These are phyloP conservation scores for Encarsia formosa DNA, from an alignment of 2,888 invertebrate species.

Conservation along the genomic window DNA sequence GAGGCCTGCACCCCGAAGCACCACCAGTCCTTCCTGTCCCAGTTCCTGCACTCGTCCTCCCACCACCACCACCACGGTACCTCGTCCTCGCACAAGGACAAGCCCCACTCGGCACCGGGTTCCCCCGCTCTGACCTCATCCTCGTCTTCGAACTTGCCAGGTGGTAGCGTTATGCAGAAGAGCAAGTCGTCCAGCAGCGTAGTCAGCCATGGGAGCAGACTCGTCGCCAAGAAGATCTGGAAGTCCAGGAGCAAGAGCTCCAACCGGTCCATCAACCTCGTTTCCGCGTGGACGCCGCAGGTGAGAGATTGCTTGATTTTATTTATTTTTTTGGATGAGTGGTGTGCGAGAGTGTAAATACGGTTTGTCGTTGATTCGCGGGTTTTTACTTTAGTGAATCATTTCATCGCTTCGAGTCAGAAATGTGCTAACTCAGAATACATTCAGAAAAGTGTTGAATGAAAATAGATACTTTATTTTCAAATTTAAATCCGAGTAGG, in stretches of 20 bases:
- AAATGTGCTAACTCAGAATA: too few relatives aligned
- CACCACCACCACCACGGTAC: slow-evolving; percentile 55
- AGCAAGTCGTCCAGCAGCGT: slow-evolving; percentile 85
- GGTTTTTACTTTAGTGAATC: too few relatives aligned
- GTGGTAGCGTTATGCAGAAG: slow-evolving; percentile 76
- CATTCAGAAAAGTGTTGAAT: too few relatives aligned
- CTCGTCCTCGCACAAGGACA: slow-evolving; percentile 16
- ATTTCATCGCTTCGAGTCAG: too few relatives aligned
- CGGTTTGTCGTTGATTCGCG: too few relatives aligned
- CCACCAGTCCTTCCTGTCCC: slow-evolving; percentile 63
- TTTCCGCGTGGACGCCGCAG: slow-evolving; percentile 79
- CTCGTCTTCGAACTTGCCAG: slow-evolving; percentile 53
- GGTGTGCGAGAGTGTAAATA: too few relatives aligned
- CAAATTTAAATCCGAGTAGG: too few relatives aligned
- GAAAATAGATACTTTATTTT: too few relatives aligned
- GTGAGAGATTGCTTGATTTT: too few relatives aligned
- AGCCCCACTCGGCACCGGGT: slow-evolving; percentile 55
- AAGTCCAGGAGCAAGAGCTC: slow-evolving; percentile 79
- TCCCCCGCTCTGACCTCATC: slow-evolving; percentile 55
- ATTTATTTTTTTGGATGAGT: too few relatives aligned
- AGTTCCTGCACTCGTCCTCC: slow-evolving; percentile 61
- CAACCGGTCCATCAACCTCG: slow-evolving; percentile 60
- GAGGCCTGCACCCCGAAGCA: slow-evolving; percentile 54
- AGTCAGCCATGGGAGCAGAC: slow-evolving; percentile 66
- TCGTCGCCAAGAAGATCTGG: slow-evolving; percentile 82